These are phyloP conservation scores for Orchesella flavescens DNA, from an alignment of 2,888 invertebrate genomes.

Conservation along the genomic window DNA sequence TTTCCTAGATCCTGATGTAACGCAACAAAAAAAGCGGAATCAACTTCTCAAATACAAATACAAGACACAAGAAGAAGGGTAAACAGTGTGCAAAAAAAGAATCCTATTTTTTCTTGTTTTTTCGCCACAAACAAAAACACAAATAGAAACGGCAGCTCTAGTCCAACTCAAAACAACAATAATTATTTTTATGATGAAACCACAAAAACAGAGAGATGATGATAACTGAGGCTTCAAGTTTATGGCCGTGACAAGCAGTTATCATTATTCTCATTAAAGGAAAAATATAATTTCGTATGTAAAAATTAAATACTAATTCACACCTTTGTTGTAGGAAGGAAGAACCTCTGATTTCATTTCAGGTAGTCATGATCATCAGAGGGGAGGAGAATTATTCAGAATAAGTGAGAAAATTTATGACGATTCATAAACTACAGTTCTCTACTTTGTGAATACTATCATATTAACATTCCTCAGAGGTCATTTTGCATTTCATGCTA, in stretches of 20 bases:
- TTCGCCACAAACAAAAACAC: background rate
- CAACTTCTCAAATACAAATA: background rate
- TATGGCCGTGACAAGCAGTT: constrained; percentile 21
- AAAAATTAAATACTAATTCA: background rate
- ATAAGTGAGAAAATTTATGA: too few relatives aligned
- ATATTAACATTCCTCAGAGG: background rate
- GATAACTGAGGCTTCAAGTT: constrained; percentile 17
- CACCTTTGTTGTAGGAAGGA: background rate
- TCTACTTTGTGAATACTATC: too few relatives aligned
- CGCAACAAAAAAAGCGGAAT: background rate
- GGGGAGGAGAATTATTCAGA: too few relatives aligned
- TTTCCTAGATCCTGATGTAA: constrained; percentile 7
- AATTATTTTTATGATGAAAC: background rate
- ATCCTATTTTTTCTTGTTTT: background rate
- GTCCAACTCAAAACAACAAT: too few relatives aligned
- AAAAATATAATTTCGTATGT: background rate
- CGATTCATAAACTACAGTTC: too few relatives aligned
- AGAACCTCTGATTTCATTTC: too few relatives aligned
- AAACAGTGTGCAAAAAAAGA: background rate
- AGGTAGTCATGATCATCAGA: too few relatives aligned
- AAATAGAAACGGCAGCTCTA: too few relatives aligned
- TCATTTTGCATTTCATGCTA: constrained; percentile 4
- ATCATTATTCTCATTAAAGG: constrained; percentile 25
- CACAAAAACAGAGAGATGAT: background rate
- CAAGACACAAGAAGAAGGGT: background rate